A percentile compares a stretch with the other conserved stretches of the same genome.
These are phyloP conservation scores for Calycopis cecrops DNA, from an alignment of 1,140 invertebrate species.

Conservation along the genomic window DNA sequence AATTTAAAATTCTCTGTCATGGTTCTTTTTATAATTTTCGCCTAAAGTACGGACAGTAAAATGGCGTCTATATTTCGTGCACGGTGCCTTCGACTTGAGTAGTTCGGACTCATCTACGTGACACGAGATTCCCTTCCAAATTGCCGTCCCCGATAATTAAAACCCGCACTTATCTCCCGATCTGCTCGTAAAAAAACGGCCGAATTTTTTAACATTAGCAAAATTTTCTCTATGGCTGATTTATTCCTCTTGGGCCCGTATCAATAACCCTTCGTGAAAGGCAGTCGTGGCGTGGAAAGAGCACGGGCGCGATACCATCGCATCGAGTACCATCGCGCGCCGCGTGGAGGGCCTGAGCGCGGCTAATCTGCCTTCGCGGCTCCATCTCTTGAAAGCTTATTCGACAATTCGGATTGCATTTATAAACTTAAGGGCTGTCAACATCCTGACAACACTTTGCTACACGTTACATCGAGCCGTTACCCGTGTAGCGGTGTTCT, in stretches of 20 bases:
- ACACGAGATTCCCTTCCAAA: too few relatives aligned
- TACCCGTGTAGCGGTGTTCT: too few relatives aligned
- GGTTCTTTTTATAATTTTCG: too few relatives aligned
- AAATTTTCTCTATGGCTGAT: slow-evolving; percentile 26
- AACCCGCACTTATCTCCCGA: neutral
- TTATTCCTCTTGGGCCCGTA: slow-evolving; percentile 41
- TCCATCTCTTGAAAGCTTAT: slow-evolving; percentile 33
- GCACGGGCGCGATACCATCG: slow-evolving; percentile 37
- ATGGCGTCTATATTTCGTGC: too few relatives aligned
- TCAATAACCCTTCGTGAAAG: slow-evolving; percentile 41
- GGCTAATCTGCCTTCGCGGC: slow-evolving; percentile 42
- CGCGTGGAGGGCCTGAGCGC: slow-evolving; percentile 35
- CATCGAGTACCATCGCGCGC: slow-evolving; percentile 25
- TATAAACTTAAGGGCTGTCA: slow-evolving; percentile 19
- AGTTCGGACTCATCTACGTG: too few relatives aligned
- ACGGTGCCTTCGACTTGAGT: too few relatives aligned
- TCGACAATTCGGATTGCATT: slow-evolving; percentile 34
- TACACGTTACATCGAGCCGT: too few relatives aligned
- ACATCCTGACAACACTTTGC: slow-evolving; percentile 13
- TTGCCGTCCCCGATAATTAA: too few relatives aligned
- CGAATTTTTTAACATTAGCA: slow-evolving; percentile 24
- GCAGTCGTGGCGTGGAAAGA: slow-evolving; percentile 39
- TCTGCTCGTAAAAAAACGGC: slow-evolving; percentile 1
- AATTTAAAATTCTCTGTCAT: too few relatives aligned
- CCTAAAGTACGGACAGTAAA: too few relatives aligned